Evolutionary conservation across 2,797 vertebrate genomes (phyloP), one percentile per base, ranked within the genome.

Genomic region (Martes flavigula): DNA sequence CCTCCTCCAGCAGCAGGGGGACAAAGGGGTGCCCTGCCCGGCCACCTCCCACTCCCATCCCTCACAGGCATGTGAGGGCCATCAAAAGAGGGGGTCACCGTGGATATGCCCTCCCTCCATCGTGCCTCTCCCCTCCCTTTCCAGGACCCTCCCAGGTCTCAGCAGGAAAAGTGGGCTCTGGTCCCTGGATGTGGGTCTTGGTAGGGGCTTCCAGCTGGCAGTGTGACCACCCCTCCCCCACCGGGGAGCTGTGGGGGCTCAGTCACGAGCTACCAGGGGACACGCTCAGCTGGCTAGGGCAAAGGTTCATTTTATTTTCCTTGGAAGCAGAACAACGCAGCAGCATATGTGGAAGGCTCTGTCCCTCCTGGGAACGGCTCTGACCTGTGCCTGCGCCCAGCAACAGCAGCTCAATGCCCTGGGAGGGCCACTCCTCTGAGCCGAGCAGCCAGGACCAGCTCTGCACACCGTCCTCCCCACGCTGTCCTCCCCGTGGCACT

Each of bases 401-500:
- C 25, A 2, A 15, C 43, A 6, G 17, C 25, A 1, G 43, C 73
- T 77, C 9, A 4, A 23, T 15, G 73, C 43, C 73, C 73, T 15
- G 4, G 30, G 73, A 15, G 27, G 27, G 25, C 73, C 40, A 4
- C 72, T 17, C 72, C 40, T 17, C 68, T 2, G 21, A 10, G 20
- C 38, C 12, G 1, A 25, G 38, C 23, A 2, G 3, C 43, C 2
- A 0, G 43, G 43, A 77, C 14, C 15, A 15, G 43, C 30, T 32
- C 43, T 2, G 7, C 43, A 30, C 43, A 0, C 11, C 2, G 68
- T 40, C 21, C 11, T 40, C 38, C 35, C 68, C 21, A 1, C 1
- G 6, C 21, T 5, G 20, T 38, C 68, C 68, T 72, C 68, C 62
- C 30, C 7, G 5, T 2, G 30, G 62, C 5, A 9, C 70, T 15